Evolutionary conservation across 2,888 invertebrate genomes (phyloP).

Genomic region (Lampropteryx suffumata): DNA sequence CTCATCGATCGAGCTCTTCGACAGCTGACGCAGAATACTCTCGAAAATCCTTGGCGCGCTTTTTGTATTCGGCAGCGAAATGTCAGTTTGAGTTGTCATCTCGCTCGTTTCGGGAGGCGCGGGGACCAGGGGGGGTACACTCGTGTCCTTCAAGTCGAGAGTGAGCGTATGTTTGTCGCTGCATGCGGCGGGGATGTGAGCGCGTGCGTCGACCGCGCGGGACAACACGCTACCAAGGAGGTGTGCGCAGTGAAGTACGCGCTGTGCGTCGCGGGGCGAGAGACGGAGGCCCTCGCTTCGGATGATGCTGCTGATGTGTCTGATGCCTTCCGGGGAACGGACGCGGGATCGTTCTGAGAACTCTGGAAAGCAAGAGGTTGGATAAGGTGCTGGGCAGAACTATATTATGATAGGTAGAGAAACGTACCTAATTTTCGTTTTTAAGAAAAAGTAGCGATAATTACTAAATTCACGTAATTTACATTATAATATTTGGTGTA

Average conservation of each 20-base stretch:
- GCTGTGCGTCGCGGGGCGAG: conserved; percentile 68
- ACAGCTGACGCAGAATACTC: conserved; percentile 68
- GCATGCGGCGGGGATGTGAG: conserved; percentile 42
- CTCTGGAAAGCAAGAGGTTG: not conserved
- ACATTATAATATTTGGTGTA: no score
- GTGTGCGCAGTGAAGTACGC: conserved; percentile 72
- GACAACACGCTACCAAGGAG: conserved; percentile 64
- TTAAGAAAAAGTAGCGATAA: no score
- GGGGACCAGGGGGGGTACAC: conserved; percentile 1
- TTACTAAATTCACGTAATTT: no score
- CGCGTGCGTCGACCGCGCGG: conserved; percentile 58
- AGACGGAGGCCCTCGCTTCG: conserved; percentile 64
- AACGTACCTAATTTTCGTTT: no score
- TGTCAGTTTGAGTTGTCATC: conserved; percentile 72
- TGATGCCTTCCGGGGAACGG: conserved; percentile 61
- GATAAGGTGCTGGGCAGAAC: no score
- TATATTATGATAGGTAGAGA: no score
- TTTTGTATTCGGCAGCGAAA: conserved; percentile 73
- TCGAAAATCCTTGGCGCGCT: conserved; percentile 78
- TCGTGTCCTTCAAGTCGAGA: conserved; percentile 64
- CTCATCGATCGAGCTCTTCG: conserved; percentile 66
- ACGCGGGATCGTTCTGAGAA: conserved; percentile 49
- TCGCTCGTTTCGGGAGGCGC: conserved; percentile 50
- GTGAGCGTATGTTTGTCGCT: conserved; percentile 54
- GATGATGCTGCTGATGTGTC: conserved; percentile 59